Evolutionary conservation across 2,797 vertebrate species (phyloP).

Genomic region (Dicrostonyx torquatus): DNA sequence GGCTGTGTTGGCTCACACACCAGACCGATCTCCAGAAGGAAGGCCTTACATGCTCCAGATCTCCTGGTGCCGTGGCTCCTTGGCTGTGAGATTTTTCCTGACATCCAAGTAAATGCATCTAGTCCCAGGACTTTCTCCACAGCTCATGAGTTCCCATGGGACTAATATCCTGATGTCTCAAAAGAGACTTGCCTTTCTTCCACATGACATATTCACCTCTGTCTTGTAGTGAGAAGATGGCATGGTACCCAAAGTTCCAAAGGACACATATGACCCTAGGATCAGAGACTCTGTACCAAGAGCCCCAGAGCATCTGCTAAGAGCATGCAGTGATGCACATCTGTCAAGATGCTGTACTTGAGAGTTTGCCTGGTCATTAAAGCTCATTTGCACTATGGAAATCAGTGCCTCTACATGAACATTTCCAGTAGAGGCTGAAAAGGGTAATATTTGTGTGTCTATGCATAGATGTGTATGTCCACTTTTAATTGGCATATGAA

Average conservation of each 20-base stretch:
- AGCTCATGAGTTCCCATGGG: neutral
- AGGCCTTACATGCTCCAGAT: fast-evolving
- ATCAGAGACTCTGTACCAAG: fast-evolving
- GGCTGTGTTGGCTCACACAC: neutral
- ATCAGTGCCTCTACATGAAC: neutral
- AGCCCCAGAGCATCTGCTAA: neutral
- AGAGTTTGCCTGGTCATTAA: fast-evolving
- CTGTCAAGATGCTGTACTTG: neutral
- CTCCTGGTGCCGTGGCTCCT: neutral
- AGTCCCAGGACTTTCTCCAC: neutral
- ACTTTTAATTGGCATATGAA: neutral
- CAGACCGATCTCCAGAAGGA: neutral
- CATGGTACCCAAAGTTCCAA: neutral
- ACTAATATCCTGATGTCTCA: neutral
- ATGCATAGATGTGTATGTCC: neutral
- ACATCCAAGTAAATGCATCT: neutral
- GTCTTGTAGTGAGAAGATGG: fast-evolving
- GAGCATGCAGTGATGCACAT: fast-evolving
- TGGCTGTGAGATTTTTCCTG: neutral
- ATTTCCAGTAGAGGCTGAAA: neutral
- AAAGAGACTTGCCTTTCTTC: neutral
- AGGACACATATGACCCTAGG: fast-evolving
- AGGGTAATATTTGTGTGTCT: neutral
- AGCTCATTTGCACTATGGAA: neutral
- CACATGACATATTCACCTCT: neutral